phyloP scores from a whole-genome alignment of 2,113 vertebrate species.

The Montifringilla adamsi region DNA sequence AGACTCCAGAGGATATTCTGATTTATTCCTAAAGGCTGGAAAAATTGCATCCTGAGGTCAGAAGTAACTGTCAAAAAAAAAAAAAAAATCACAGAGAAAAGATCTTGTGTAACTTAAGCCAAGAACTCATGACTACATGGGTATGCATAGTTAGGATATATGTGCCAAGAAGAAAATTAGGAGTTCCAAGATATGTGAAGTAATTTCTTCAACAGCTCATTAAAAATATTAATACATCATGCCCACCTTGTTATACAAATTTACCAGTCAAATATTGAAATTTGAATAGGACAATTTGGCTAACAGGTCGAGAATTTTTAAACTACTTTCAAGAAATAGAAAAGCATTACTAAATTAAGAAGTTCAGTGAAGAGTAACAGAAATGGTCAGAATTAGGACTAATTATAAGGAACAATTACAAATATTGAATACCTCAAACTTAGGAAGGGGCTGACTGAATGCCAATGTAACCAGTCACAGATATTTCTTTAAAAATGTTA shows the following conservation, averaged over 20 bases:
- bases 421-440: neutral
- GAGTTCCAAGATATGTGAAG: neutral
- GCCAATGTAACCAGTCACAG: neutral
- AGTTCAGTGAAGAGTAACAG: neutral
- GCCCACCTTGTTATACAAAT: neutral
- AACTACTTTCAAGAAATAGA: neutral
- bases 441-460: neutral
- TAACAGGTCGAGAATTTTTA: neutral
- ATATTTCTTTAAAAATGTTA: neutral
- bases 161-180: neutral
- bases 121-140: neutral
- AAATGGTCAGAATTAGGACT: neutral
- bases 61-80: neutral
- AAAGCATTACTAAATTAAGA: neutral
- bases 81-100: neutral
- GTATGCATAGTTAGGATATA: neutral
- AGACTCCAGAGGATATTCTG: neutral
- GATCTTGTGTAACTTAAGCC: neutral
- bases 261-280: neutral
- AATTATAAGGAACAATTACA: neutral
- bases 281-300: neutral
- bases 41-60: neutral
- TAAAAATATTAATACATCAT: neutral
- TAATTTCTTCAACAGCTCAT: neutral
- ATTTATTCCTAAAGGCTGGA: neutral